These are phyloP conservation scores for Paraescarpia echinospica DNA, from an alignment of 1,140 invertebrate genomes.

Conservation along the genomic window DNA sequence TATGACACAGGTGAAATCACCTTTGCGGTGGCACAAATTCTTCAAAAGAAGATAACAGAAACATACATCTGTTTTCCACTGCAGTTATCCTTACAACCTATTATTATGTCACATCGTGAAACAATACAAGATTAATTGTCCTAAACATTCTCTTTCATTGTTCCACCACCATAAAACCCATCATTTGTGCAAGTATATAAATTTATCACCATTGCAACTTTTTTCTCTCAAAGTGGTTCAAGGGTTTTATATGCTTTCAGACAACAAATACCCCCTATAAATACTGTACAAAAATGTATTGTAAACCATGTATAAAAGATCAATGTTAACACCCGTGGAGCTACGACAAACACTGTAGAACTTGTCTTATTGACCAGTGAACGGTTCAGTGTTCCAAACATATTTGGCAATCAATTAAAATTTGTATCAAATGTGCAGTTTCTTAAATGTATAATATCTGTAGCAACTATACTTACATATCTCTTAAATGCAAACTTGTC, in stretches of 20 bases:
- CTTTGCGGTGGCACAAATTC: neutral
- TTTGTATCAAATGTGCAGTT: neutral
- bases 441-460: neutral
- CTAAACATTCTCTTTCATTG: too few relatives aligned
- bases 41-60: neutral
- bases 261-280: neutral
- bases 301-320: neutral
- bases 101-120: neutral
- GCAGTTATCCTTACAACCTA: neutral
- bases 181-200: neutral
- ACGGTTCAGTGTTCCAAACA: neutral
- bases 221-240: neutral
- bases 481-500: neutral
- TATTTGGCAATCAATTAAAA: neutral
- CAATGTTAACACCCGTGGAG: neutral
- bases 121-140: too few relatives aligned
- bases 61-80: neutral
- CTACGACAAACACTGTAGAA: neutral
- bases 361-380: neutral
- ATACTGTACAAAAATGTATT: neutral
- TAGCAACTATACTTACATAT: neutral
- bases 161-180: neutral
- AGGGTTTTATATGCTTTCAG: neutral
- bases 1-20: neutral
- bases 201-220: neutral